phyloP scores from a whole-genome alignment of 2,888 invertebrate genomes.

The Listrodromus nycthemerus region DNA sequence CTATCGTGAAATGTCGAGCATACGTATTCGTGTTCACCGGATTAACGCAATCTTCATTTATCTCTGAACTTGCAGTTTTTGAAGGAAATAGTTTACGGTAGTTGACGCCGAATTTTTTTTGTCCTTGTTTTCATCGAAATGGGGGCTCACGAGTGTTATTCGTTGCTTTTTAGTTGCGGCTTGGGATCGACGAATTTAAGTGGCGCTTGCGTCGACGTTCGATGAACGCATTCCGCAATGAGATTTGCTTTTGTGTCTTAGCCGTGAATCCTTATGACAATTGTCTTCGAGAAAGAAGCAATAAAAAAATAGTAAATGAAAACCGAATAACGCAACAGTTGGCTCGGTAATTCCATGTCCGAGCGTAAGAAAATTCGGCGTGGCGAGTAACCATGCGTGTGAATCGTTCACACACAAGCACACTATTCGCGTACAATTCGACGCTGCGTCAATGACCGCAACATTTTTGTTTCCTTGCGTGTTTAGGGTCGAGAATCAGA shows the following conservation, averaged over 20 bases:
- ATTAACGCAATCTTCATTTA: background rate
- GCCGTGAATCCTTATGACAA: background rate
- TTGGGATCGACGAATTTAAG: background rate
- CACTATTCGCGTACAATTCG: background rate
- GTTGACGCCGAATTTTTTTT: background rate
- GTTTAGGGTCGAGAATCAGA: conserved; percentile 4
- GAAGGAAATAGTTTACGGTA: background rate
- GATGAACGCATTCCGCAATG: background rate
- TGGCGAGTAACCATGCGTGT: conserved; percentile 46
- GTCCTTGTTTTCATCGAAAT: background rate
- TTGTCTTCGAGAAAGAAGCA: background rate
- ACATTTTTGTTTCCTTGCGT: conserved; percentile 24
- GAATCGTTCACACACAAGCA: conserved; percentile 47
- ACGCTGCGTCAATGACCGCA: background rate
- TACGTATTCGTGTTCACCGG: background rate
- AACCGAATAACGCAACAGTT: no score
- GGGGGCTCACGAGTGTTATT: no score
- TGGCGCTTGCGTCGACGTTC: background rate
- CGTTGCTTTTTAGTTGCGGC: no score
- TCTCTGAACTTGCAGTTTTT: background rate
- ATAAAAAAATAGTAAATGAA: no score
- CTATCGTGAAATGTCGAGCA: background rate
- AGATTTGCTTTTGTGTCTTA: background rate
- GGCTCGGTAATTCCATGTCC: background rate
- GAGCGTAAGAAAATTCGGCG: conserved; percentile 46